Conservation (phyloP, 2,113 vertebrate genomes). For the Melospiza georgiana region DNA sequence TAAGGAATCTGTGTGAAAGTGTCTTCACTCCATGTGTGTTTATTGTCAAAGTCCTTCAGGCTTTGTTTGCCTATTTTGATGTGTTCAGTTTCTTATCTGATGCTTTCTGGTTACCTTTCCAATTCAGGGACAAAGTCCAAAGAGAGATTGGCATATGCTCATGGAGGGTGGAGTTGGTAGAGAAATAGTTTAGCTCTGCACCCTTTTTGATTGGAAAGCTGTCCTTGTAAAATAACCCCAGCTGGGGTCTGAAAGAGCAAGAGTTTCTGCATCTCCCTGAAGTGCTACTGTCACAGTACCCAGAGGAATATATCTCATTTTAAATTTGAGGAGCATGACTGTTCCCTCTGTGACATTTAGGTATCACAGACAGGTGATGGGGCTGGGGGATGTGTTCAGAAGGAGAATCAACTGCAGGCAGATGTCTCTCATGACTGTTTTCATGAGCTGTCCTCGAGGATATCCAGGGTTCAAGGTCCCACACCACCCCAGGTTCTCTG, state of each 20-base stretch:
- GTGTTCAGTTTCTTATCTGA: constrained; percentile 65
- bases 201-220: background rate
- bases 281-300: background rate
- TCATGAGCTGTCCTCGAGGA: background rate
- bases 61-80: constrained; percentile 66
- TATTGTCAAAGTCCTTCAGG: constrained; percentile 55
- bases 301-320: background rate
- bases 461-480: background rate
- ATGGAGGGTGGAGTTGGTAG: constrained; percentile 9
- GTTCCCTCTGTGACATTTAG: background rate
- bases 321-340: background rate
- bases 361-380: background rate
- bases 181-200: background rate
- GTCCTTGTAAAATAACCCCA: background rate
- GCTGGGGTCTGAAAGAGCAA: background rate
- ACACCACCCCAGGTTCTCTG: background rate
- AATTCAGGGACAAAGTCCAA: constrained; percentile 37
- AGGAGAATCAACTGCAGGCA: background rate
- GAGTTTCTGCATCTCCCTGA: background rate
- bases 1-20: background rate
- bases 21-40: background rate
- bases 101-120: constrained; percentile 44
- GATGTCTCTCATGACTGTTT: background rate
- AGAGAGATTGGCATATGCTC: background rate
- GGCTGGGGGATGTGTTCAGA: background rate